A percentile compares a stretch with the other conserved stretches of the same genome.
Conservation (phyloP, 2,797 vertebrate species). For the Sardinella longiceps region DNA sequence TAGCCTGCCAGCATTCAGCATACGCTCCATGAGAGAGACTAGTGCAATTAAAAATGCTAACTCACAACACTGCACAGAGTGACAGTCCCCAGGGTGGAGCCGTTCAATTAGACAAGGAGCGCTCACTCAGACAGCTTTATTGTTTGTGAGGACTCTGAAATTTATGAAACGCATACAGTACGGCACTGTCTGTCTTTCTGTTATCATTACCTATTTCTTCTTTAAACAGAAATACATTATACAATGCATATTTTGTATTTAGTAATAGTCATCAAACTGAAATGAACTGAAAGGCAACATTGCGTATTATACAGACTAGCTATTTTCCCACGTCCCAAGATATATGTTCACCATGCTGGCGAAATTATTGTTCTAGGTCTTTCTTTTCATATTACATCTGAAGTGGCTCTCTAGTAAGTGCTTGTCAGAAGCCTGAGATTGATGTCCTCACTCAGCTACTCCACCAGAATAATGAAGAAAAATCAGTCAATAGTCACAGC, state of each 20-base stretch:
- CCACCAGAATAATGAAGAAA: neutral
- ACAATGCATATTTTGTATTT: neutral
- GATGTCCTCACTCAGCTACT: neutral
- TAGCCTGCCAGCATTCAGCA: neutral
- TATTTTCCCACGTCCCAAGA: neutral
- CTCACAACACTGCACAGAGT: neutral
- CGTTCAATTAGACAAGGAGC: neutral
- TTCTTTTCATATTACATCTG: neutral
- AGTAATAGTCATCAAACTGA: neutral
- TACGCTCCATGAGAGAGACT: neutral
- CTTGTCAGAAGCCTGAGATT: neutral
- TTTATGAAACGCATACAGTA: neutral
- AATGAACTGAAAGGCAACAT: neutral
- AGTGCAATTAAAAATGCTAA: constrained; percentile 9
- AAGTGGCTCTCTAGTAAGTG: neutral
- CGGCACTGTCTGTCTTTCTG: neutral
- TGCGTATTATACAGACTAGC: neutral
- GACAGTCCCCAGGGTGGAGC: neutral
- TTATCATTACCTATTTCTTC: neutral
- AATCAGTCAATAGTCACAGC: neutral
- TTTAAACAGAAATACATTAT: neutral
- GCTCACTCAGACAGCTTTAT: neutral
- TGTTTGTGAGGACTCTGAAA: neutral
- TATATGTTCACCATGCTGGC: neutral
- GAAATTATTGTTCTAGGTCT: neutral